Percentiles rank a stretch among this genome's conserved stretches.
phyloP scores from a whole-genome alignment of 2,797 vertebrate species.

The Toxotes lorentzi region DNA sequence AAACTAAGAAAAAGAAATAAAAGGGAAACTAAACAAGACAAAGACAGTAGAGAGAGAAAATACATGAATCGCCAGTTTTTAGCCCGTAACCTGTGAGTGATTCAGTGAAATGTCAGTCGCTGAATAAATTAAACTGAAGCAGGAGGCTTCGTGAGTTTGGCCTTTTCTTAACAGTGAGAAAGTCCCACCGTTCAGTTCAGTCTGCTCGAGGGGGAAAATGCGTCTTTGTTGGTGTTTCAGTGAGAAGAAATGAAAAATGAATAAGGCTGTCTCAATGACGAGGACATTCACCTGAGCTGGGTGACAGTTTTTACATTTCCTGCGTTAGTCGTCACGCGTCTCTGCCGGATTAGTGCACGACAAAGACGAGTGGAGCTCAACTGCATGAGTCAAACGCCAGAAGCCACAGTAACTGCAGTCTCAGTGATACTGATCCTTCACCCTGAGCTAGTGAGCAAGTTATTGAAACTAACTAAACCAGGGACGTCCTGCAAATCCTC shows the following conservation, averaged over 20 bases:
- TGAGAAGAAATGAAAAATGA: slow-evolving; percentile 1
- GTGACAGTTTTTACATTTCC: neutral
- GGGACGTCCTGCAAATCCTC: no score
- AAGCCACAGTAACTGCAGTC: no score
- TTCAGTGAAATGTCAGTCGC: slow-evolving; percentile 45
- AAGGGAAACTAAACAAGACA: neutral
- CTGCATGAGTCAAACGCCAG: no score
- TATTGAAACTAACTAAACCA: no score
- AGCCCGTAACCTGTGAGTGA: slow-evolving; percentile 3
- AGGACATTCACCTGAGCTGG: neutral
- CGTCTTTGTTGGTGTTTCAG: slow-evolving; percentile 13
- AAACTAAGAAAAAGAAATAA: neutral
- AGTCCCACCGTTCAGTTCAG: slow-evolving; percentile 8
- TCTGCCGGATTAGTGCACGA: no score
- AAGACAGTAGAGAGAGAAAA: neutral
- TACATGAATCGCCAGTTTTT: neutral
- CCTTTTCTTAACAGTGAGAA: slow-evolving; percentile 35
- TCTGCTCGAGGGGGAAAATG: neutral
- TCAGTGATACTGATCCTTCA: no score
- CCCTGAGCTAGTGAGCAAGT: no score
- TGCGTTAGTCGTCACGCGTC: no score
- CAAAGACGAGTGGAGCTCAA: no score
- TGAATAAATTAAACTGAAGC: slow-evolving; percentile 39
- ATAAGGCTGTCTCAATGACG: neutral
- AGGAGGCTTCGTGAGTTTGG: slow-evolving; percentile 18